Base-by-base conservation (phyloP, 2,888 invertebrate species). In the Macrophya alboannulata region DNA sequence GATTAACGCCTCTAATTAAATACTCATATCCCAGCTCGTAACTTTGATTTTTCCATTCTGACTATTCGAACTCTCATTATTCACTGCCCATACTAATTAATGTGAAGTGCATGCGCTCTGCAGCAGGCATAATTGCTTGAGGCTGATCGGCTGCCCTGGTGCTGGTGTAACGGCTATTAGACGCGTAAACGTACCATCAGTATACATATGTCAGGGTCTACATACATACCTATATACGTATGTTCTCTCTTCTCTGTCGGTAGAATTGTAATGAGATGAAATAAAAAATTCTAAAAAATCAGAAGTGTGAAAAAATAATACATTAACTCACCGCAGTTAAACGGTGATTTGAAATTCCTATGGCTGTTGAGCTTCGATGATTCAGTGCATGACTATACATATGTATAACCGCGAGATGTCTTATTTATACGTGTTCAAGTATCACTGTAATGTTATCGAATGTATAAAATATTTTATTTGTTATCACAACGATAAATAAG, bases 401-500 rank as follows among this genome's bases (percentile, higher is more conserved):
- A 17, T 51, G n/a, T 55, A 43, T 43, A 72, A 21, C 45, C 72
- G 45, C 3, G 37, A 72, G 43, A 21, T 72, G 45, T 72, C 45
- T 72, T 72, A 72, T 72, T 43, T 25, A n/a, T n/a, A 45, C 72
- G 72, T 45, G 72, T n/a, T 45, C 40, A 72, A 43, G 25, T 72
- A 65, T 65, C 68, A 51, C 40, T 71, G 37, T 48, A 71, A 83
- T 48, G 40, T 71, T 65, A 83, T 45, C 68, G 68, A 83, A 68
- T 48, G 48, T 9, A 68, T 83, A 51, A 83, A 65, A 68, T 68
- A 62, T 83, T 68, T 25, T 40, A 83, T 83, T 83, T 83, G 83
- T 51, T 83, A 62, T 68, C 48, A 48, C 55, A 83, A 68, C 45
- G 83, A 83, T 83, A 68, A 83, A 83, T 83, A 83, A 83, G 62